These are phyloP conservation scores for Sebastes minor DNA, from an alignment of 2,797 vertebrate genomes.

Conservation along the genomic window DNA sequence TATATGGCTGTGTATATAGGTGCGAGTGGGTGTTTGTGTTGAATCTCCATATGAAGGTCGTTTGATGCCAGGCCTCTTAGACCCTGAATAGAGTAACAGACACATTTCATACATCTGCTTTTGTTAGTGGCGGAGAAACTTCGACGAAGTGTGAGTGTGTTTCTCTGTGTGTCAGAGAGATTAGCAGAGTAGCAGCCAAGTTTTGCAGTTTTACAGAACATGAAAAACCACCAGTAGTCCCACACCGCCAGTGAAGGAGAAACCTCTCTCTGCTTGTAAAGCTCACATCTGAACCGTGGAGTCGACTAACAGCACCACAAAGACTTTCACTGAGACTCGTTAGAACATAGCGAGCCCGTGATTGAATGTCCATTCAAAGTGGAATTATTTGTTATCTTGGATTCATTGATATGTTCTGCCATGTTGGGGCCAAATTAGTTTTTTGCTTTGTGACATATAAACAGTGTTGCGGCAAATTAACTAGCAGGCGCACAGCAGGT, in stretches of 20 bases:
- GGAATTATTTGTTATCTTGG: neutral
- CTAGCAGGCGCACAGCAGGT: neutral
- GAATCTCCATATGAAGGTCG: slow-evolving; percentile 41
- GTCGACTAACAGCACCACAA: slow-evolving; percentile 7
- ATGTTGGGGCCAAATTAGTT: neutral
- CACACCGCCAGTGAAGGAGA: slow-evolving; percentile 51
- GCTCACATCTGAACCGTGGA: slow-evolving; percentile 42
- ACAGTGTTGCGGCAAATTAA: neutral
- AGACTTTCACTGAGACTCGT: slow-evolving; percentile 2
- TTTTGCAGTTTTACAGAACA: slow-evolving; percentile 51
- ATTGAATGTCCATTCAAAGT: slow-evolving; percentile 1
- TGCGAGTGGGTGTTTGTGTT: slow-evolving; percentile 17
- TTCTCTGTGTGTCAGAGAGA: slow-evolving; percentile 20
- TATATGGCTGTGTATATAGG: slow-evolving; percentile 7
- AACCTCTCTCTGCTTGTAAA: slow-evolving; percentile 54
- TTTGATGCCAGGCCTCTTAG: slow-evolving; percentile 45
- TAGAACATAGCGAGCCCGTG: neutral
- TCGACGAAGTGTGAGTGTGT: neutral
- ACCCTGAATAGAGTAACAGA: slow-evolving; percentile 50
- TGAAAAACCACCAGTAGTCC: slow-evolving; percentile 55
- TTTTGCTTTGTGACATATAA: neutral
- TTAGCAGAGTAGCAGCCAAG: slow-evolving; percentile 51
- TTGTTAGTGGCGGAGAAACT: slow-evolving; percentile 17
- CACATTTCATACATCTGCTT: slow-evolving; percentile 42
- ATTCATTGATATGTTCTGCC: neutral